Evolutionary conservation across 2,113 vertebrate species (phyloP).

Genomic region (Prolemur simus): DNA sequence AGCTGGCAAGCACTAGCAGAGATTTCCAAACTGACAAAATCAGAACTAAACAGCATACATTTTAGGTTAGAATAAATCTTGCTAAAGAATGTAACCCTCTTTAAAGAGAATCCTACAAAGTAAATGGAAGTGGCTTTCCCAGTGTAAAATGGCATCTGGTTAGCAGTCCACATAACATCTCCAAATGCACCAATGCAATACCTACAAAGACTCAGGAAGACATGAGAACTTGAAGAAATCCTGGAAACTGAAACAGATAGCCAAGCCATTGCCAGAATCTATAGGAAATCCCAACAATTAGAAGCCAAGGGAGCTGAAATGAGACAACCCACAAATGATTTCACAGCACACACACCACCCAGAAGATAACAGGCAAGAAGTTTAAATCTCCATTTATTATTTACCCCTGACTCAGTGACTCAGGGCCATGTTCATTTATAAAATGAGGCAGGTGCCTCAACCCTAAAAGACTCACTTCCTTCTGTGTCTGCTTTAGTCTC

Average conservation of each 20-base stretch:
- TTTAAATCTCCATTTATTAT: neutral
- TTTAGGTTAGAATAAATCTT: neutral
- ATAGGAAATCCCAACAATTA: neutral
- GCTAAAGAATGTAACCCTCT: neutral
- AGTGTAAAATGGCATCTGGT: neutral
- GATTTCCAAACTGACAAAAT: conserved; percentile 71
- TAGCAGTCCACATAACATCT: neutral
- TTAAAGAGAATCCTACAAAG: conserved; percentile 29
- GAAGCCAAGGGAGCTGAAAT: neutral
- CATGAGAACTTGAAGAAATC: neutral
- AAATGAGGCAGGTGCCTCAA: neutral
- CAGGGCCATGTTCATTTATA: neutral
- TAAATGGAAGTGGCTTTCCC: conserved; percentile 9
- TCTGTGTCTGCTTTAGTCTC: neutral
- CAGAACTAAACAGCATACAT: conserved; percentile 20
- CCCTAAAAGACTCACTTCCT: neutral
- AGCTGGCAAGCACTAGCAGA: conserved; percentile 72
- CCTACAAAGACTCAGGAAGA: neutral
- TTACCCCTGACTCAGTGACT: neutral
- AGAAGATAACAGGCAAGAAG: neutral
- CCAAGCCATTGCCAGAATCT: neutral
- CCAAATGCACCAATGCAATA: neutral
- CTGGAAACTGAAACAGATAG: neutral
- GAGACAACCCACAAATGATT: neutral
- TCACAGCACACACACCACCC: neutral